A percentile compares a stretch with the other conserved stretches of the same genome.
These are phyloP conservation scores for Asteroscopus sphinx DNA, from an alignment of 2,888 invertebrate genomes.

Conservation along the genomic window DNA sequence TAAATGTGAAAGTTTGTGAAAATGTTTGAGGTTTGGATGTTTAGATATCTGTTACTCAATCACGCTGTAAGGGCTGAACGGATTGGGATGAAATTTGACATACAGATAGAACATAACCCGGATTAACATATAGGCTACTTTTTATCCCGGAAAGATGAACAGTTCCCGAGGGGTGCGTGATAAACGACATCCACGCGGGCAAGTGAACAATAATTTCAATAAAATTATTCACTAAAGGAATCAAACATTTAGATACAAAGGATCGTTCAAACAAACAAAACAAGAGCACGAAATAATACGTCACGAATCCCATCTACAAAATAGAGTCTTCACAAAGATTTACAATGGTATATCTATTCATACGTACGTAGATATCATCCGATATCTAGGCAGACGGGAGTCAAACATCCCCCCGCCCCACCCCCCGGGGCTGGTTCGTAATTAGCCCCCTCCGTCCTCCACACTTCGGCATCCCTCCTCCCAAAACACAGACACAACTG, in stretches of 20 bases:
- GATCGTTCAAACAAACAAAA: background rate
- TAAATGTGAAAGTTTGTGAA: too few relatives aligned
- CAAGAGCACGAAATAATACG: constrained; percentile 8
- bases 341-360: constrained; percentile 41
- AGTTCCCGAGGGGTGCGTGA: too few relatives aligned
- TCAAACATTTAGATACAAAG: background rate
- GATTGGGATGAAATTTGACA: too few relatives aligned
- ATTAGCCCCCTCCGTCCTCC: constrained; percentile 70
- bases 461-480: constrained; percentile 55
- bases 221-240: background rate
- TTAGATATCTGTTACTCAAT: too few relatives aligned
- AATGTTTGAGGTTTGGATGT: too few relatives aligned
- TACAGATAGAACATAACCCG: too few relatives aligned
- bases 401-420: constrained; percentile 36
- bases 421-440: constrained; percentile 57
- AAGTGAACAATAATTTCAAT: too few relatives aligned
- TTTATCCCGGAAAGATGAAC: too few relatives aligned
- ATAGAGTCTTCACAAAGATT: constrained; percentile 39
- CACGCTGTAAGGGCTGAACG: too few relatives aligned
- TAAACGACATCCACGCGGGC: too few relatives aligned
- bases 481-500: constrained; percentile 73
- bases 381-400: constrained; percentile 67
- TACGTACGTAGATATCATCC: constrained; percentile 40
- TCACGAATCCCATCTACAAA: constrained; percentile 13
- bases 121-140: too few relatives aligned